Evolutionary conservation across 2,888 invertebrate genomes (phyloP), one percentile per base, ranked within the genome.

Genomic region (Caenorhabditis sp.): DNA sequence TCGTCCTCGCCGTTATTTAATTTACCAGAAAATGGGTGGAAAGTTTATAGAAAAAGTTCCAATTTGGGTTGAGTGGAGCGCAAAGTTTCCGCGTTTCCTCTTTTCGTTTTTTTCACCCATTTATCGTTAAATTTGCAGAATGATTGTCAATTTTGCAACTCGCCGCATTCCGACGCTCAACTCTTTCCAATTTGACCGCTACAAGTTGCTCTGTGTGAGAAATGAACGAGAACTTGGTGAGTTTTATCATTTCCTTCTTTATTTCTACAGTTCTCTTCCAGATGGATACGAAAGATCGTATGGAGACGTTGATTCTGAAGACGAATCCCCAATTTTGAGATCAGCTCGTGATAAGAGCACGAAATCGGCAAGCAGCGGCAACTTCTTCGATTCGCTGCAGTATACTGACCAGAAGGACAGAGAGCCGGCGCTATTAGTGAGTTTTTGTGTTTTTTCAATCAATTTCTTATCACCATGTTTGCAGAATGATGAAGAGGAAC

Each of bases 131-230:
- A 32, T 24, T 67, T 77, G 4, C 64, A 82, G 82, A 74, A 82
- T 82, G 74, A 82, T 82, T 28, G 62, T 82, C n/a, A 82, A 82
- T 47, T 82, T 82, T 24, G 71, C 78, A 11, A 78, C 82, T 11
- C 78, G 82, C 13, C 72, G 78, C 28, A 60, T 67, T 11, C 82
- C 82, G 5, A 71, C 72, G 2, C 51, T 74, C 62, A 74, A 65
- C 35, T 28, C 64, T 9, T 69, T 82, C 40, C 55, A 72, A n/a
- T 74, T 74, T 37, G 78, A 82, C 50, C 62, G 78, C 18, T 82
- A 82, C 35, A 71, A 71, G 18, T 32, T 82, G 35, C 18, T 82
- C 3, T 82, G 82, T 44, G 82, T 82, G 1, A 35, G 77, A 58
- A 82, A 78, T 37, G 82, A 82, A 8, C 56, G 74, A 2, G 82